These are phyloP conservation scores for Callipepla squamata DNA, from an alignment of 2,113 vertebrate species.

Conservation along the genomic window DNA sequence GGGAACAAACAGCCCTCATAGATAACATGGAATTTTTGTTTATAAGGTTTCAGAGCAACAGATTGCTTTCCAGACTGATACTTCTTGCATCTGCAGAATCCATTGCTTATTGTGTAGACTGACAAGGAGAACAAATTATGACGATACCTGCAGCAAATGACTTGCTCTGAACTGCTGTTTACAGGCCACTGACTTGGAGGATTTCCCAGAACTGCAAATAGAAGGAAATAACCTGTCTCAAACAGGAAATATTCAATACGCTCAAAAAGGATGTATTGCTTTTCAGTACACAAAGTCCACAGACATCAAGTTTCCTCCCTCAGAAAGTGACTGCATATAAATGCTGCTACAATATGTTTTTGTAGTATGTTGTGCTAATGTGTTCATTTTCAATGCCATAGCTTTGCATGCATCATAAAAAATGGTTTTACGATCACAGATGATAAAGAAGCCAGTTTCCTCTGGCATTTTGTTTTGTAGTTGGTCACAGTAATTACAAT, in stretches of 20 bases:
- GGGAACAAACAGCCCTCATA: background rate
- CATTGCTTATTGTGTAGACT: constrained; percentile 8
- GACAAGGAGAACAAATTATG: constrained; percentile 21
- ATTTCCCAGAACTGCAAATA: constrained; percentile 5
- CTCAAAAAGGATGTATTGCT: background rate
- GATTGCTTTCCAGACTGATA: background rate
- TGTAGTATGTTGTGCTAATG: background rate
- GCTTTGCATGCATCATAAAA: background rate
- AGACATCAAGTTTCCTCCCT: background rate
- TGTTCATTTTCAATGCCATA: background rate
- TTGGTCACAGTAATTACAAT: background rate
- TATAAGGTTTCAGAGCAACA: background rate
- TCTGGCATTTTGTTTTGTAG: background rate
- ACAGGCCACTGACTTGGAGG: background rate
- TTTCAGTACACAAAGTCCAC: background rate
- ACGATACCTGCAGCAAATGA: constrained; percentile 1
- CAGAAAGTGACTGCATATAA: background rate
- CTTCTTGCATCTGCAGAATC: constrained; percentile 8
- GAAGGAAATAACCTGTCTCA: constrained; percentile 21
- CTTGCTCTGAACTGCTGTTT: constrained; percentile 12
- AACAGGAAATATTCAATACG: background rate
- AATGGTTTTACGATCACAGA: background rate
- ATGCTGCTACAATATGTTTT: background rate
- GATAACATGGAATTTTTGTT: background rate
- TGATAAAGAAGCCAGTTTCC: background rate